phyloP scores from a whole-genome alignment of 1,140 invertebrate species.

The Macrobrachium nipponense region DNA sequence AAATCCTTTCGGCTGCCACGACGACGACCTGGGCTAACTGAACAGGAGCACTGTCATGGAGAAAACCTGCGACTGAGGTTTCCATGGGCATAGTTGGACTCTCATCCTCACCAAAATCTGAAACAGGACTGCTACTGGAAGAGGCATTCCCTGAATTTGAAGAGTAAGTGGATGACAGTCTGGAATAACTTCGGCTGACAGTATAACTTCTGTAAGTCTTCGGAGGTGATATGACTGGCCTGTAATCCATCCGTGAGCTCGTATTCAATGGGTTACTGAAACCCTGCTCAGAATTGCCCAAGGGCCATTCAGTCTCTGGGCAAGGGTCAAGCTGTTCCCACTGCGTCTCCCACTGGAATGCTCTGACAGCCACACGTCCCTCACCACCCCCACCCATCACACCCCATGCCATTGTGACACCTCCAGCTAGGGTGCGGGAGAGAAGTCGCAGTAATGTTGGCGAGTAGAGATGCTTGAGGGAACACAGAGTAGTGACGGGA shows the following conservation, averaged over 20 bases:
- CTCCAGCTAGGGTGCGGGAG: constrained; percentile 51
- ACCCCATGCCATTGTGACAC: constrained; percentile 48
- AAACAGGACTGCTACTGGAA: not conserved
- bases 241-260: not conserved
- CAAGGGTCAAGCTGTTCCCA: constrained; percentile 55
- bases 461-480: constrained; percentile 54
- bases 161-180: not conserved
- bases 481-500: constrained; percentile 43
- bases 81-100: not conserved
- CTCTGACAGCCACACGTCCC: constrained; percentile 52
- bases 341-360: constrained; percentile 58
- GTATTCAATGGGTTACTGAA: no score
- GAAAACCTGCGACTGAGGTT: constrained; percentile 16
- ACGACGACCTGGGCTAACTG: constrained; percentile 47
- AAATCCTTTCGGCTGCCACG: constrained; percentile 41
- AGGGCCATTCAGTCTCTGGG: constrained; percentile 45
- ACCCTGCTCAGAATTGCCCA: constrained; percentile 16
- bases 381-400: constrained; percentile 51
- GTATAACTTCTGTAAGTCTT: not conserved
- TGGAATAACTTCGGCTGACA: constrained; percentile 2
- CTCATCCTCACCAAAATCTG: not conserved
- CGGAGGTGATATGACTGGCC: constrained; percentile 24
- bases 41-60: constrained; percentile 50
- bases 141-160: not conserved
- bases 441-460: constrained; percentile 37